phyloP scores from a whole-genome alignment of 1,140 invertebrate species.

The Centruroides sculpturatus region DNA sequence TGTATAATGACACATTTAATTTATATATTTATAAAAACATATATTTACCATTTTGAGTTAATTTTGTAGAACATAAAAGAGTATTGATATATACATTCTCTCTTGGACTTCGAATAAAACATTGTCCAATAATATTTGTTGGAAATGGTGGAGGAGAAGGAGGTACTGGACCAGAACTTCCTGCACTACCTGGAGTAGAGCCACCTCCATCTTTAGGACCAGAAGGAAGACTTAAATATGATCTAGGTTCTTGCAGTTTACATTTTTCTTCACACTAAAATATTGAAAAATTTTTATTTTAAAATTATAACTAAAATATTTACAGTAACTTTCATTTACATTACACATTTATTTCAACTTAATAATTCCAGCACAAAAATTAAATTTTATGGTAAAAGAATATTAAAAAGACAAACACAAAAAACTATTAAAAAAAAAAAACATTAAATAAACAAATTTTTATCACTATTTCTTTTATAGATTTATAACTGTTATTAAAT shows the following conservation, averaged over 20 bases:
- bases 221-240: conserved; percentile 57
- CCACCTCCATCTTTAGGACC: conserved; percentile 33
- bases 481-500: no score
- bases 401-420: not conserved
- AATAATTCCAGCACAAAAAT: not conserved
- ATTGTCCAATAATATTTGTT: conserved; percentile 27
- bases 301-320: not conserved
- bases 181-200: conserved; percentile 2
- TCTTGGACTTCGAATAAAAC: conserved; percentile 63
- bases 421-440: no score
- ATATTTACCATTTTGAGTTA: conserved; percentile 75
- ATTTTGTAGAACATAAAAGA: conserved; percentile 79
- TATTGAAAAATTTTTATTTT: not conserved
- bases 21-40: no score
- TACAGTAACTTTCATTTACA: not conserved
- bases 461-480: no score
- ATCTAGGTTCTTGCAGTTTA: conserved; percentile 50
- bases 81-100: conserved; percentile 71
- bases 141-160: conserved; percentile 10
- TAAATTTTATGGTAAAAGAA: not conserved
- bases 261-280: conserved; percentile 46
- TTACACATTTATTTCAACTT: not conserved
- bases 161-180: conserved; percentile 1
- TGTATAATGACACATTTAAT: no score
- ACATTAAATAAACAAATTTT: no score